phyloP scores from a whole-genome alignment of 2,888 invertebrate species.

The Limnephilus marmoratus region DNA sequence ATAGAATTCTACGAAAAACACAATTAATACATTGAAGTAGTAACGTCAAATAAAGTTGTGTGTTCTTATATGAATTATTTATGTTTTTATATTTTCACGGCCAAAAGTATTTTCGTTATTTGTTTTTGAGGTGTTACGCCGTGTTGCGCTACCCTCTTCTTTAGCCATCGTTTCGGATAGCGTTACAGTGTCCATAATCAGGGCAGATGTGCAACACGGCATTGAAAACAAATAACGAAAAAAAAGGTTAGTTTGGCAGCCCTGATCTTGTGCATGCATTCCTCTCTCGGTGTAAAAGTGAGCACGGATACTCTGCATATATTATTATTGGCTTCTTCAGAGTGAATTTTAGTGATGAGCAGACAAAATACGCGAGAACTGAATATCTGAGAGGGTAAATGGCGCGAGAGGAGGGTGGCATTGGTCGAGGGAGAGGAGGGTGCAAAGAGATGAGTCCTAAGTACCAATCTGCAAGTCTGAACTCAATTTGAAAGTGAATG shows the following conservation, averaged over 20 bases:
- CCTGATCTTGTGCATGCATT: slow-evolving; percentile 39
- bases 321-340: slow-evolving; percentile 63
- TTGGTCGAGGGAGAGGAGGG: not conserved
- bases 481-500: slow-evolving; percentile 35
- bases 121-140: too few relatives aligned
- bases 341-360: slow-evolving; percentile 65
- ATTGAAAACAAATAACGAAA: too few relatives aligned
- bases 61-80: not conserved
- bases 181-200: too few relatives aligned
- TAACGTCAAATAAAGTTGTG: not conserved
- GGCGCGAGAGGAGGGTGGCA: slow-evolving; percentile 15
- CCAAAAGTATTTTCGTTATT: too few relatives aligned
- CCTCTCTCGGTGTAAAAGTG: slow-evolving; percentile 58
- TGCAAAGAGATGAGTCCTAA: slow-evolving; percentile 45
- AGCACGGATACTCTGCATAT: slow-evolving; percentile 64
- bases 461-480: slow-evolving; percentile 59
- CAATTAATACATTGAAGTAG: too few relatives aligned
- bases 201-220: too few relatives aligned
- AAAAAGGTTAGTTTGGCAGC: not conserved
- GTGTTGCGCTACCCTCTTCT: too few relatives aligned
- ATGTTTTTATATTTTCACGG: not conserved
- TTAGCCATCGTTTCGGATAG: too few relatives aligned
- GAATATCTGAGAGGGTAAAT: slow-evolving; percentile 47
- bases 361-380: slow-evolving; percentile 53
- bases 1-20: too few relatives aligned